Base-by-base conservation (phyloP, 1,140 invertebrate genomes). In the Zaprionus camerounensis region DNA sequence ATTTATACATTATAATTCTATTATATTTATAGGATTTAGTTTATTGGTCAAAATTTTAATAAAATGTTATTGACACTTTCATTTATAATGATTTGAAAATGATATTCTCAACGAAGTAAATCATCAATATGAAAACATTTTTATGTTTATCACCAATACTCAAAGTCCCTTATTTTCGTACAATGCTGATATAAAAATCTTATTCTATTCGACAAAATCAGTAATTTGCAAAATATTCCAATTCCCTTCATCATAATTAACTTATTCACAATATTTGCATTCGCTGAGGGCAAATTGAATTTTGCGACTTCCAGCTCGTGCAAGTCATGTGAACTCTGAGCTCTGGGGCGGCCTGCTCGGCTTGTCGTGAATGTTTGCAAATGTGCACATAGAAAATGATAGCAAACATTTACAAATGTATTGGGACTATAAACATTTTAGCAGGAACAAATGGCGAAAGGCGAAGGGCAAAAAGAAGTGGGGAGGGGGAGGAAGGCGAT, bases 351-450 rank as follows among this genome's bases (percentile, higher is more conserved):
- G 34, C 2, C 49, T 13, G 46, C 36, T 24, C 26, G 53, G 24
- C 15, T 31, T 5, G 34, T 41, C 38, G 38, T 41, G 46, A 53
- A 71, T 56, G 58, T 44, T 41, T 31, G 61, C 31, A 63, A 70
- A 63, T 70, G 64, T 78, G 69, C 69, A 64, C 76, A 83, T 66
- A 74, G 57, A 79, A 74, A 78, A 81, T 78, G 70, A 90, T 80
- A 72, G 81, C 78, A 78, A 87, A 85, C 81, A 90, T 87, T 87
- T 85, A 71, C 75, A 73, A 90, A 81, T 85, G 71, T 84, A 81
- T 84, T 76, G 78, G 49, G 78, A 81, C 84, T 73, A 87, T 88
- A 87, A 88, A 81, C 81, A 87, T 87, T 88, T 87, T 71, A 53
- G 5, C 46, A 36, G 44, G 71, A 71, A 70, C 55, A 71, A 71